A percentile compares a stretch with the other conserved stretches of the same genome.
Evolutionary conservation across 2,888 invertebrate genomes (phyloP).

Genomic region (Lysandra coridon): DNA sequence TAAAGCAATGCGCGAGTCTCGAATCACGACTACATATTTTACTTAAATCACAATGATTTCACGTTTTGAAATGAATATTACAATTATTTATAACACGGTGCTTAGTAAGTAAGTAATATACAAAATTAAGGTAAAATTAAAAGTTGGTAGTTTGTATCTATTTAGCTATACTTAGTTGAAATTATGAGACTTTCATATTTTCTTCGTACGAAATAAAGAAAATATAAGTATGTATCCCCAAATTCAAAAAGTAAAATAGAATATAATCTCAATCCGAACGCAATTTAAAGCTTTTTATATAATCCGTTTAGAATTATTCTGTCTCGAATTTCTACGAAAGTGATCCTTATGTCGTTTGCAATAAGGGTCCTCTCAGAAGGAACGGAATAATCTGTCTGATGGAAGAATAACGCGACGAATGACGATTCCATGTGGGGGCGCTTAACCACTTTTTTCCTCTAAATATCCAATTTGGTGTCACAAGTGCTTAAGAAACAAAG

Average conservation of each 20-base stretch:
- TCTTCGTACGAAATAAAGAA: neutral
- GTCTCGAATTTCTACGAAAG: neutral
- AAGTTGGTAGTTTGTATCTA: too few relatives aligned
- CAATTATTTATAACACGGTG: neutral
- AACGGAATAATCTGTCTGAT: neutral
- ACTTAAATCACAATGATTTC: neutral
- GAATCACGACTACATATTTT: neutral
- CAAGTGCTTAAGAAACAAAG: slow-evolving; percentile 22
- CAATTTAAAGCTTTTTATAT: neutral
- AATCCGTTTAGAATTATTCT: neutral
- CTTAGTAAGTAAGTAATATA: neutral
- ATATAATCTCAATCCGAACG: neutral
- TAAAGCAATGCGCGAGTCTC: neutral
- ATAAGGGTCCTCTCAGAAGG: neutral
- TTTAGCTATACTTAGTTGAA: too few relatives aligned
- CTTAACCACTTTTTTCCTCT: slow-evolving; percentile 2
- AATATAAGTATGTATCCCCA: neutral
- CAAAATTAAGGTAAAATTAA: neutral
- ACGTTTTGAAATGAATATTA: too few relatives aligned
- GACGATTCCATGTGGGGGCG: slow-evolving; percentile 1
- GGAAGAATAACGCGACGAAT: neutral
- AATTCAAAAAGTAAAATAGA: neutral
- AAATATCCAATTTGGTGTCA: slow-evolving; percentile 14
- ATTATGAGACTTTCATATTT: neutral
- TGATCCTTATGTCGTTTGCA: neutral